Evolutionary conservation across 2,797 vertebrate species (phyloP), one percentile per base, ranked within the genome.

Genomic region (Ctenopoma kingsleyae): DNA sequence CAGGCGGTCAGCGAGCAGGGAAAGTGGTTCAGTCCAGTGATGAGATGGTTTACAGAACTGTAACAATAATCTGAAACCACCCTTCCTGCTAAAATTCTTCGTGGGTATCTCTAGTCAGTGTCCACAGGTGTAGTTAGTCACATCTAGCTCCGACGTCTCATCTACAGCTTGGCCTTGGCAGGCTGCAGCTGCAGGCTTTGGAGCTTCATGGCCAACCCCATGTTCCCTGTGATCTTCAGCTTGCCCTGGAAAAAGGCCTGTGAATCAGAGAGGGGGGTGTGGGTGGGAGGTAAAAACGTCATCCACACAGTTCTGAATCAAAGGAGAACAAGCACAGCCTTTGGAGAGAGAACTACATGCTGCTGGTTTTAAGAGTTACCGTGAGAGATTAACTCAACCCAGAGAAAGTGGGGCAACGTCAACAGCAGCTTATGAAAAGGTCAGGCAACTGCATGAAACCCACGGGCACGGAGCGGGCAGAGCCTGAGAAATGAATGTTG

Each of bases 171-270:
- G 85, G 97, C 95, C 92, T 97, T 97, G 78, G 90, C 94, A 0
- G 96, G 95, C 86, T 97, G 95, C 83, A 98, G 95, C 76, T 98
- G 97, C 75, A 98, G 94, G 80, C 15, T 98, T 80, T 98, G 96
- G 32, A 98, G 94, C 87, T 98, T 98, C 97, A 98, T 97, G 78
- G 97, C 97, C 90, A 98, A 86, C 41, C 95, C 97, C 97, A 98
- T 97, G 91, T 97, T 98, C 67, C 97, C 97, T 27, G 94, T 93
- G 83, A 98, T 88, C 94, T 98, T 99, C 95, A 98, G 82, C 88
- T 98, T 99, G 30, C 97, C 97, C 94, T 98, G 96, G 92, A 98
- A 97, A 87, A 98, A 98, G 0, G 97, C 97, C 97, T 97, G 91
- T 23, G 30, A 70, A 78, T n/a, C 47, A 80, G 20, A 79, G n/a